phyloP scores from a whole-genome alignment of 2,113 vertebrate genomes.

The Thomomys bottae region DNA sequence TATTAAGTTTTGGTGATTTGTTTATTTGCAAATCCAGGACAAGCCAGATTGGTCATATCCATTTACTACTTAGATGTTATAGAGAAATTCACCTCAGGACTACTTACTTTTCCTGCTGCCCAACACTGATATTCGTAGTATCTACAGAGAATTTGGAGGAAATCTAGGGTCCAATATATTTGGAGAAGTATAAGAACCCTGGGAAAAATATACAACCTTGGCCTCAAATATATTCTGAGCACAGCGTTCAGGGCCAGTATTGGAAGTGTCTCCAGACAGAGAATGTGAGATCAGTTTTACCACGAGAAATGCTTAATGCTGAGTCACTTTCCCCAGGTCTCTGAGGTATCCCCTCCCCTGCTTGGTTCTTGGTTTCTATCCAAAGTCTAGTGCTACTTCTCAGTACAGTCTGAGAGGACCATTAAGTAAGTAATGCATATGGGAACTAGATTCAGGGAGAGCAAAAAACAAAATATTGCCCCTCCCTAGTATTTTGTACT shows the following conservation, averaged over 20 bases:
- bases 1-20: slow-evolving; percentile 1
- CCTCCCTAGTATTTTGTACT: background rate
- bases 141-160: background rate
- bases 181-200: background rate
- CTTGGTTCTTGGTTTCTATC: background rate
- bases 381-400: background rate
- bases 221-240: background rate
- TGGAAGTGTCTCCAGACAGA: background rate
- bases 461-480: slow-evolving; percentile 5
- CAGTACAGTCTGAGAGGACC: background rate
- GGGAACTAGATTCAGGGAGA: background rate
- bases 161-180: background rate
- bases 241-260: background rate
- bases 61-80: background rate
- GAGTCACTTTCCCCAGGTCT: background rate
- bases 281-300: background rate
- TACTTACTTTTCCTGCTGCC: background rate
- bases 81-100: background rate
- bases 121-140: background rate
- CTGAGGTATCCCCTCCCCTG: accelerated
- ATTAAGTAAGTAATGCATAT: background rate
- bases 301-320: background rate
- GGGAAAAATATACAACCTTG: background rate
- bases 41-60: background rate
- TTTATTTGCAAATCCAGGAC: background rate